phyloP scores from a whole-genome alignment of 2,797 vertebrate species.

The Hybognathus amarus region DNA sequence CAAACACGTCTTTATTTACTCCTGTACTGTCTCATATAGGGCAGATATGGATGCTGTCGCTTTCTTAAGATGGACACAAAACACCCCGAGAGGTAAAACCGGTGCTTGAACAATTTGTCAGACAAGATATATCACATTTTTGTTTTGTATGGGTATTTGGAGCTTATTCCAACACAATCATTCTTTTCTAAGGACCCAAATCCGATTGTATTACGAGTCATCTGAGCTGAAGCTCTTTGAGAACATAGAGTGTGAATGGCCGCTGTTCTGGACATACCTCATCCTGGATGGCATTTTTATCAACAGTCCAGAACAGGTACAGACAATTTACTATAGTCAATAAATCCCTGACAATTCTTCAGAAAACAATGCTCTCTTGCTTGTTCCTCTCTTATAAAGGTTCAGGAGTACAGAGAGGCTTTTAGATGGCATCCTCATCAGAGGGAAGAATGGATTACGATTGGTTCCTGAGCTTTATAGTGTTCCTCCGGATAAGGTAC shows the following conservation, averaged over 20 bases:
- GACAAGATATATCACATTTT: neutral
- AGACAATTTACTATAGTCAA: neutral
- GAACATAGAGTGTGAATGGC: conserved; percentile 98
- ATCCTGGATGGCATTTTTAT: conserved; percentile 95
- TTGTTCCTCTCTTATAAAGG: conserved; percentile 72
- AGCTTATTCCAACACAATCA: neutral
- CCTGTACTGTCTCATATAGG: conserved; percentile 76
- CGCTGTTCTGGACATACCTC: conserved; percentile 97
- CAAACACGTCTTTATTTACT: neutral
- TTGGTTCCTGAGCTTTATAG: conserved; percentile 94
- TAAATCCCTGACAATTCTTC: neutral
- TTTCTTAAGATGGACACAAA: conserved; percentile 95
- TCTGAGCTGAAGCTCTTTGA: conserved; percentile 97
- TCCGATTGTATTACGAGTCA: conserved; percentile 92
- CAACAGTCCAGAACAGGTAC: conserved; percentile 89
- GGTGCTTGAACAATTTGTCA: neutral
- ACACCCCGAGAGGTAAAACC: conserved; percentile 90
- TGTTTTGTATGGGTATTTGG: neutral
- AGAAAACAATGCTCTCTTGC: neutral
- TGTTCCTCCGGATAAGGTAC: conserved; percentile 87
- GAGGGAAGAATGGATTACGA: conserved; percentile 87
- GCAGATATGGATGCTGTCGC: conserved; percentile 95
- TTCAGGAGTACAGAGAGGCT: conserved; percentile 93
- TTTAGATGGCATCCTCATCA: conserved; percentile 91
- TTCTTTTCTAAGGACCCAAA: conserved; percentile 82